A percentile compares a stretch with the other conserved stretches of the same genome.
Evolutionary conservation across 2,888 invertebrate genomes (phyloP).

Genomic region (Hydropsyche betteni): DNA sequence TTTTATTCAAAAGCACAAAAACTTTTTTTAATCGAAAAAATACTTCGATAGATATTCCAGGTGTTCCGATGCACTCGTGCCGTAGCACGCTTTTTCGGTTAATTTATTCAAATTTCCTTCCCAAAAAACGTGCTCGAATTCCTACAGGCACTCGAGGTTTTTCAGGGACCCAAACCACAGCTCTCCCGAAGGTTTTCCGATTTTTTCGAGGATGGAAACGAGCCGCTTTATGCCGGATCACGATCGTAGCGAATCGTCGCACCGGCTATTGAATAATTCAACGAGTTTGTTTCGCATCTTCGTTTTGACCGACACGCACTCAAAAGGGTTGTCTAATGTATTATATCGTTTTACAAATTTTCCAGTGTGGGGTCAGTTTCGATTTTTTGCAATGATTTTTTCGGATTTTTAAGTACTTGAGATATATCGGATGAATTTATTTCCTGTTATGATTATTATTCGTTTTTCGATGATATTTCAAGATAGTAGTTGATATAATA

Average conservation of each 20-base stretch:
- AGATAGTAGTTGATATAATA: too few species aligned
- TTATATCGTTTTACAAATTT: too few species aligned
- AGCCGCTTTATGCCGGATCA: slow-evolving; percentile 30
- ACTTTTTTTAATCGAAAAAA: too few species aligned
- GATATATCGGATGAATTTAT: too few species aligned
- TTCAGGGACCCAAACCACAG: too few species aligned
- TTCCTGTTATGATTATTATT: too few species aligned
- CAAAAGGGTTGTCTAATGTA: too few species aligned
- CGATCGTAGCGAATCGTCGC: slow-evolving; percentile 22
- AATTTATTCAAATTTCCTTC: slow-evolving; percentile 22
- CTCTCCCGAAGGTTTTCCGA: too few species aligned
- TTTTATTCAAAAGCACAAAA: too few species aligned
- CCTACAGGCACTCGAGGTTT: not conserved
- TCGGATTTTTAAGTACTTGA: not conserved
- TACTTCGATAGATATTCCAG: not conserved
- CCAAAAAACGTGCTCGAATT: slow-evolving; percentile 23
- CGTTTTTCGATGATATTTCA: too few species aligned
- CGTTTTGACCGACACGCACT: too few species aligned
- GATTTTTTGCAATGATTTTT: not conserved
- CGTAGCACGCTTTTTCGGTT: not conserved
- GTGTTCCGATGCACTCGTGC: slow-evolving; percentile 11
- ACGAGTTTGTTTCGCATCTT: slow-evolving; percentile 20
- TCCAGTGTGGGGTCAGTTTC: too few species aligned
- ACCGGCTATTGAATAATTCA: slow-evolving; percentile 28
- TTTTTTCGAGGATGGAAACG: not conserved